Evolutionary conservation across 2,113 vertebrate species (phyloP).

Genomic region (Diphyllodes magnificus): DNA sequence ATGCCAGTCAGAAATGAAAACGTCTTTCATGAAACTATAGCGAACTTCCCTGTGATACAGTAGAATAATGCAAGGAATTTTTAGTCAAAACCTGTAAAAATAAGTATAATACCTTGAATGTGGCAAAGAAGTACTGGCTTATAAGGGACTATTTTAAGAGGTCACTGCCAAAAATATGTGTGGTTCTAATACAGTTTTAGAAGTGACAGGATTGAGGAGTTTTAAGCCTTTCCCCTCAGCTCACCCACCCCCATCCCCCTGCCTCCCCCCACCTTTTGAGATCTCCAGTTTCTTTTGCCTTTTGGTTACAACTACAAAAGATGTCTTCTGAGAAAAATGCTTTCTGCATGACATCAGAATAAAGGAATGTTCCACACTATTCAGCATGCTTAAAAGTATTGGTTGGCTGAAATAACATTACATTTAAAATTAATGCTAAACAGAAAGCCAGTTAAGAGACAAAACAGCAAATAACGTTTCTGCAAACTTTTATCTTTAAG

Average conservation of each 20-base stretch:
- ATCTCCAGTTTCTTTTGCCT: slow-evolving; percentile 78
- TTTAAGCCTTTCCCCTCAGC: slow-evolving; percentile 22
- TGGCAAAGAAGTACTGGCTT: slow-evolving; percentile 53
- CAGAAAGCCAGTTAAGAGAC: slow-evolving; percentile 13
- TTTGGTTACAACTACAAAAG: slow-evolving; percentile 80
- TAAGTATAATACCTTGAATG: slow-evolving; percentile 55
- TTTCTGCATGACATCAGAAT: slow-evolving; percentile 76
- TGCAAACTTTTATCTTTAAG: slow-evolving; percentile 18
- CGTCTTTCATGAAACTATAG: slow-evolving; percentile 80
- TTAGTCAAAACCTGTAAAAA: slow-evolving; percentile 68
- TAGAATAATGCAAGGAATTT: slow-evolving; percentile 70
- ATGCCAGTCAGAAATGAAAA: slow-evolving; percentile 85
- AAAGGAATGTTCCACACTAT: slow-evolving; percentile 72
- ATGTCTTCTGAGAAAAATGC: slow-evolving; percentile 79
- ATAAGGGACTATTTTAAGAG: slow-evolving; percentile 31
- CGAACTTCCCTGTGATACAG: slow-evolving; percentile 74
- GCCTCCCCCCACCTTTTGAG: slow-evolving; percentile 23
- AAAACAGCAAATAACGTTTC: slow-evolving; percentile 17
- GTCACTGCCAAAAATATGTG: slow-evolving; percentile 50
- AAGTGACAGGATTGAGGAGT: slow-evolving; percentile 47
- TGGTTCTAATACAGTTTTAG: slow-evolving; percentile 51
- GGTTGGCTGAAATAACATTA: slow-evolving; percentile 73
- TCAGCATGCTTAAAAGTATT: slow-evolving; percentile 67
- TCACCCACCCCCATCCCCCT: neutral
- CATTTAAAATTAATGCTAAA: slow-evolving; percentile 62